Evolutionary conservation across 2,888 invertebrate species (phyloP).

Genomic region (Drosophila mayaguana): DNA sequence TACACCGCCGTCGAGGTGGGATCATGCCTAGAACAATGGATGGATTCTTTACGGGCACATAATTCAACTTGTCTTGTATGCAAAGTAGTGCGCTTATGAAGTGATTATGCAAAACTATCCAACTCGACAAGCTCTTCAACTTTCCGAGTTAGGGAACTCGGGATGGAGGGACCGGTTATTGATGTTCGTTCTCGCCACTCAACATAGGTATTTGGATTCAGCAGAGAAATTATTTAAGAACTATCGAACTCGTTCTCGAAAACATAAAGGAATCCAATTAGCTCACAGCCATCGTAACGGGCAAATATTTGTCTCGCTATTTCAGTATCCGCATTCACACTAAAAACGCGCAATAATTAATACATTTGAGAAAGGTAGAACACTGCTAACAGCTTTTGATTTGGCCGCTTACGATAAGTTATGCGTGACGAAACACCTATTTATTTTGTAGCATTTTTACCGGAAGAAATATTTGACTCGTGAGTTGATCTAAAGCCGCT

Average conservation of each 20-base stretch:
- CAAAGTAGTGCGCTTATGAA: conserved; percentile 77
- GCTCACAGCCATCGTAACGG: conserved; percentile 29
- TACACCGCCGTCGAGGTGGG: conserved; percentile 50
- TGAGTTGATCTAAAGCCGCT: conserved; percentile 31
- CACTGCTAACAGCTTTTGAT: conserved; percentile 31
- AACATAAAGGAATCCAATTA: conserved; percentile 48
- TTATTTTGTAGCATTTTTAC: conserved; percentile 21
- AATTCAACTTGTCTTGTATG: conserved; percentile 73
- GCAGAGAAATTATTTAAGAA: conserved; percentile 51
- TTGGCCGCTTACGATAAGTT: conserved; percentile 30
- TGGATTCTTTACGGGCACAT: conserved; percentile 63
- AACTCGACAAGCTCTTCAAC: conserved; percentile 58
- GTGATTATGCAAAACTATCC: conserved; percentile 76
- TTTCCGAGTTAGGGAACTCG: conserved; percentile 59
- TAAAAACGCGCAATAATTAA: conserved; percentile 19
- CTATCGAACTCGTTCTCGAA: conserved; percentile 68
- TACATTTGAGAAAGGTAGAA: conserved; percentile 31
- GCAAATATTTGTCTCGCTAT: conserved; percentile 17
- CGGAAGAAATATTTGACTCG: conserved; percentile 45
- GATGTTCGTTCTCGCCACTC: conserved; percentile 28
- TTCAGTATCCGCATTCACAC: conserved; percentile 45
- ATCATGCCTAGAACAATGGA: conserved; percentile 62
- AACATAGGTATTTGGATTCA: conserved; percentile 19
- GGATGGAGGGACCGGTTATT: conserved; percentile 67
- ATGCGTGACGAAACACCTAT: conserved; percentile 49